Percentiles rank a stretch among this genome's conserved stretches.
Conservation (phyloP, 2,888 invertebrate genomes). For the Rhamphomyia laevipes region DNA sequence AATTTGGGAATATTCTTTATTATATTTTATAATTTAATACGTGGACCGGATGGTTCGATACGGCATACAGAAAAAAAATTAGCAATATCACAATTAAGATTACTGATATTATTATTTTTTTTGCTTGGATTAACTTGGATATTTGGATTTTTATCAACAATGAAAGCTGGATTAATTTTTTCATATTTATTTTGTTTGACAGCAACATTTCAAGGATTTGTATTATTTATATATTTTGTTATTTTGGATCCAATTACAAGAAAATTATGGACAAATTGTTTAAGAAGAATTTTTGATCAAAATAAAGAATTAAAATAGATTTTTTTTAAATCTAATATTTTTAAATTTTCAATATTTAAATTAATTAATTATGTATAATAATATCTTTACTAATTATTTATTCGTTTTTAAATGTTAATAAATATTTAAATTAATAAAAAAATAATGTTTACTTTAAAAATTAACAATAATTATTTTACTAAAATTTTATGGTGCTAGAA, state of each 20-base stretch:
- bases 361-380: too few species aligned
- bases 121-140: constrained; percentile 50
- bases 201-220: constrained; percentile 49
- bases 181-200: constrained; percentile 52
- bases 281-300: neutral
- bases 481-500: too few species aligned
- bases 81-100: constrained; percentile 41
- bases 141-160: constrained; percentile 46
- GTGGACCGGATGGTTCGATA: constrained; percentile 42
- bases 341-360: too few species aligned
- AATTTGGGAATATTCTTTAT: constrained; percentile 44
- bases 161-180: constrained; percentile 40
- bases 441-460: too few species aligned
- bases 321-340: too few species aligned
- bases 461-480: neutral
- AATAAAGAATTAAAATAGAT: neutral
- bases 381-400: too few species aligned
- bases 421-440: too few species aligned
- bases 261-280: constrained; percentile 38
- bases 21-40: constrained; percentile 42
- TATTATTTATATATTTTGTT: constrained; percentile 49
- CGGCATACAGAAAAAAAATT: constrained; percentile 27
- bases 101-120: constrained; percentile 48
- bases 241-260: constrained; percentile 44
- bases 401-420: too few species aligned